Conservation (phyloP, 2,888 invertebrate species). For the Phoronis australis region DNA sequence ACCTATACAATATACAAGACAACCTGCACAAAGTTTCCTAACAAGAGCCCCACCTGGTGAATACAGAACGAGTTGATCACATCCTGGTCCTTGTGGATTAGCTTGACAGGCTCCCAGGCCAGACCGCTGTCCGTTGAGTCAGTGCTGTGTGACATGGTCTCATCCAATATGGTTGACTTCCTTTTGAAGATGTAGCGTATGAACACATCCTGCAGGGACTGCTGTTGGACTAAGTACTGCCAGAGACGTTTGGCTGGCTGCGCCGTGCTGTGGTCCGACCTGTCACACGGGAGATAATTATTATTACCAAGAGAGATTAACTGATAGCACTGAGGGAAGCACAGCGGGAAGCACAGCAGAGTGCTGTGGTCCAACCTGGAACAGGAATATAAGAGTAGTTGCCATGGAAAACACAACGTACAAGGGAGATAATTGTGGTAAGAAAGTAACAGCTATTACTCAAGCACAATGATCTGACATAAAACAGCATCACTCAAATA, state of each 20-base stretch:
- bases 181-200: constrained; percentile 80
- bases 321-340: not conserved
- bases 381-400: no score
- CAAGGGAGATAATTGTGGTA: no score
- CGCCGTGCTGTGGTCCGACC: constrained; percentile 60
- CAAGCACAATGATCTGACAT: no score
- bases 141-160: no score
- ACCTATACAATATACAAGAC: no score
- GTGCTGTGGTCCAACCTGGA: not conserved
- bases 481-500: no score
- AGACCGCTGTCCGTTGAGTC: no score
- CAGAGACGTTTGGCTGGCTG: constrained; percentile 68
- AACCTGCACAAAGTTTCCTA: no score
- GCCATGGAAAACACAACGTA: no score
- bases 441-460: no score
- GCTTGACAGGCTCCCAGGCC: constrained; percentile 63
- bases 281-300: no score
- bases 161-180: constrained; percentile 5
- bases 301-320: no score
- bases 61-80: constrained; percentile 95
- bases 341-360: not conserved
- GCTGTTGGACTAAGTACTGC: constrained; percentile 89
- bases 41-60: constrained; percentile 68
- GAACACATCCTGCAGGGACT: constrained; percentile 87
- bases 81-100: constrained; percentile 98